Percentiles rank a stretch among this genome's conserved stretches.
Evolutionary conservation across 2,888 invertebrate genomes (phyloP).

Genomic region (Drosophila conformis): DNA sequence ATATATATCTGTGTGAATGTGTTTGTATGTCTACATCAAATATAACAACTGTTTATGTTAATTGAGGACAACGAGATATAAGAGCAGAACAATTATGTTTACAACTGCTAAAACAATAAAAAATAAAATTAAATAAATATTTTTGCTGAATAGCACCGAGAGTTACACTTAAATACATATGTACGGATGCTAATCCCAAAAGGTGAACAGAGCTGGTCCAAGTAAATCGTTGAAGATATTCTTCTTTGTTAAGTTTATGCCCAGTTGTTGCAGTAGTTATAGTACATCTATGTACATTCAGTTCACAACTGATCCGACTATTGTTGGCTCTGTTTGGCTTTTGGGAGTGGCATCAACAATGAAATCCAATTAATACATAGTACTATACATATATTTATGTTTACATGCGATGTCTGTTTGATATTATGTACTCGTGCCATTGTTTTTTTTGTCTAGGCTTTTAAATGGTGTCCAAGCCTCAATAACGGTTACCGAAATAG

Average conservation of each 20-base stretch:
- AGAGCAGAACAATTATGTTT: constrained; percentile 35
- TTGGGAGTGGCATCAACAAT: constrained; percentile 25
- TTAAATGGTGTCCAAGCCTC: constrained; percentile 7
- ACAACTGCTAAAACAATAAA: constrained; percentile 44
- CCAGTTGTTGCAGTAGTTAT: not conserved
- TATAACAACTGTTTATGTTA: constrained; percentile 26
- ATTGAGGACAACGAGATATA: constrained; percentile 53
- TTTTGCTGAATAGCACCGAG: constrained; percentile 5
- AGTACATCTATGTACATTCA: not conserved
- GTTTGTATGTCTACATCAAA: constrained; percentile 18
- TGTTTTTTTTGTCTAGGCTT: constrained; percentile 11
- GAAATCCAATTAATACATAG: constrained; percentile 25
- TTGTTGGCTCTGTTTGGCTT: constrained; percentile 3
- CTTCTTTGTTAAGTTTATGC: constrained; percentile 1
- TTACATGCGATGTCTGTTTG: constrained; percentile 42
- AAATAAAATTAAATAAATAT: constrained; percentile 17
- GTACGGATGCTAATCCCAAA: constrained; percentile 26
- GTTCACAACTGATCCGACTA: not conserved
- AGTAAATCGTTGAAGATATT: constrained; percentile 15
- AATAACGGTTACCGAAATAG: constrained; percentile 14
- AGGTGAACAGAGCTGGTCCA: constrained; percentile 7
- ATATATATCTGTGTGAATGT: constrained; percentile 8
- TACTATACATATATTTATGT: constrained; percentile 22
- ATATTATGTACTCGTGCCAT: constrained; percentile 25
- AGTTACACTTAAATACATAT: not conserved